Evolutionary conservation across 2,797 vertebrate genomes (phyloP), one percentile per base, ranked within the genome.

Genomic region (Danio tinwini): DNA sequence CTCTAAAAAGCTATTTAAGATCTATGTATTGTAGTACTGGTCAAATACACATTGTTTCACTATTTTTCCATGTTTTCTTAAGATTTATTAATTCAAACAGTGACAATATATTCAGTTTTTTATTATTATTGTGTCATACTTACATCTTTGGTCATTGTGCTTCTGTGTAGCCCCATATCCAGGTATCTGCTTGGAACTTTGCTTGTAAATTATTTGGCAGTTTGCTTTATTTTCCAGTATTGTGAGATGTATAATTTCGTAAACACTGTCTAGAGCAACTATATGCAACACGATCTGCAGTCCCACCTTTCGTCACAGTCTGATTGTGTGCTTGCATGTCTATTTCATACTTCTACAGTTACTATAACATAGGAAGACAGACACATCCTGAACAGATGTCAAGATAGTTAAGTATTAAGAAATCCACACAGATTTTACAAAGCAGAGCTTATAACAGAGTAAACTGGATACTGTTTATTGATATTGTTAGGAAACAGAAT

Each of bases 301-400:
- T 82, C 85, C 80, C 74, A 80, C 44, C 29, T 70, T 83, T 84
- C 65, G 83, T 84, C 81, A 83, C 74, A 64, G 78, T 52, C 81
- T 74, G 73, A 87, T 89, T 85, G 85, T 83, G 81, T 80, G 78
- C 76, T 64, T 80, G 84, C 76, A 86, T 49, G 81, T 85, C 80
- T 86, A 59, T 88, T 88, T 84, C 85, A 87, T 84, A 88, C 84
- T 78, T 64, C 80, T 82, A 76, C 82, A 85, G 76, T 86, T 81
- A 79, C 81, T 79, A 82, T 85, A 90, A 86, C 74, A 83, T 62
- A 80, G 67, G 49, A 83, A 84, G 79, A 86, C 86, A 86, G 81
- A 76, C 79, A 85, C 87, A 87, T 88, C 86, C 85, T 88, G 50
- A 14, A 73, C 88, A 88, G 85, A 92, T 91, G 85, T 85, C 80